Evolutionary conservation across 1,140 invertebrate species (phyloP).

Genomic region (Atta texana): DNA sequence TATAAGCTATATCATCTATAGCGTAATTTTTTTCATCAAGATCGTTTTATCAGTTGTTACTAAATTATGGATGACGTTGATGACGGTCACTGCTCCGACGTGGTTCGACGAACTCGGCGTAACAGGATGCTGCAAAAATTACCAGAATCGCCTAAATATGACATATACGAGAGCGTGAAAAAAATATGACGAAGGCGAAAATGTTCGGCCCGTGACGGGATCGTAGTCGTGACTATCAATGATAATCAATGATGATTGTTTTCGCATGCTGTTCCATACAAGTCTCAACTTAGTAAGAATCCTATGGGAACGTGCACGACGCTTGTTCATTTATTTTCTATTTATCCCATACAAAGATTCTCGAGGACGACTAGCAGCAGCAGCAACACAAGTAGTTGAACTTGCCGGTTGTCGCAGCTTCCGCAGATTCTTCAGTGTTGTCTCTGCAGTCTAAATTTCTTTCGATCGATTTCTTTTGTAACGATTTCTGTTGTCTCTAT

Average conservation of each 20-base stretch:
- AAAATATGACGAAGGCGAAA: not conserved
- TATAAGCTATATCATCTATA: not conserved
- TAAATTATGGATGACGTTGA: conserved; percentile 49
- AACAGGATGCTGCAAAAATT: conserved; percentile 47
- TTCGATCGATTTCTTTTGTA: not conserved
- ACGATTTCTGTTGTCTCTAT: not conserved
- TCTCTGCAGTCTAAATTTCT: not conserved
- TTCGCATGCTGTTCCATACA: conserved; percentile 19
- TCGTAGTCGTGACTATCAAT: conserved; percentile 27
- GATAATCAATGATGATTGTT: conserved; percentile 57
- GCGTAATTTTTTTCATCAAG: not conserved
- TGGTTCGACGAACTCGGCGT: conserved; percentile 66
- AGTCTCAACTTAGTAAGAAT: conserved; percentile 40
- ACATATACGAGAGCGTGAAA: conserved; percentile 34
- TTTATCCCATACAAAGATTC: conserved; percentile 33
- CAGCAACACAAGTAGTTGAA: conserved; percentile 43
- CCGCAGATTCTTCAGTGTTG: not conserved
- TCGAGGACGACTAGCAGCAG: conserved; percentile 49
- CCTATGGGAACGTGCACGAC: conserved; percentile 40
- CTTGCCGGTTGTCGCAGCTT: conserved; percentile 20
- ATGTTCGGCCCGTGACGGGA: not conserved
- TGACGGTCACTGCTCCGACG: conserved; percentile 56
- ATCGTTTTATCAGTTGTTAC: conserved; percentile 4
- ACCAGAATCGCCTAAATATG: conserved; percentile 14
- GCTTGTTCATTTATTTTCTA: conserved; percentile 16